phyloP scores from a whole-genome alignment of 2,888 invertebrate species.

The Chironomus tentans region DNA sequence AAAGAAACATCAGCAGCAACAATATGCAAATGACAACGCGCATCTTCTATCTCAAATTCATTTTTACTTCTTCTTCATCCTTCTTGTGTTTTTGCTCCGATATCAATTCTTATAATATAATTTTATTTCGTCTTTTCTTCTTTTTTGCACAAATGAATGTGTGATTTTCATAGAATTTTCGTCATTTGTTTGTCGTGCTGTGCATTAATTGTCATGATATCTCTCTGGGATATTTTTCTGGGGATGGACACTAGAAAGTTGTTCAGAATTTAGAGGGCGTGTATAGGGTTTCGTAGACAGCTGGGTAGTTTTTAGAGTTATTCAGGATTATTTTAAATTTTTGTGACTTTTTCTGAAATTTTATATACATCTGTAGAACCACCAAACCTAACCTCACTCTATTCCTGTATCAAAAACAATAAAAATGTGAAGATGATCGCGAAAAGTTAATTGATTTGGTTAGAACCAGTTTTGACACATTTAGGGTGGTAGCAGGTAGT shows the following conservation, averaged over 20 bases:
- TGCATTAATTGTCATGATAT: no score
- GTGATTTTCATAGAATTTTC: no score
- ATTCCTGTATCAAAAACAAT: neutral
- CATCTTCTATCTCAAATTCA: neutral
- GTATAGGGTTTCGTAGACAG: no score
- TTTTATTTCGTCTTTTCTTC: neutral
- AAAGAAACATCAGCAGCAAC: neutral
- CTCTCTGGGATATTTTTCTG: no score
- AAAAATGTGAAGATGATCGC: neutral
- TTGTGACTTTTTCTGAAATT: no score
- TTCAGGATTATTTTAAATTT: no score
- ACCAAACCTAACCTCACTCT: neutral
- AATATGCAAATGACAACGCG: slow-evolving; percentile 6
- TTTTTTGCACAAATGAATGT: neutral
- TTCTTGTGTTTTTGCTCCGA: neutral
- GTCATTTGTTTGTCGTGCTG: no score
- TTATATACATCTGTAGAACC: no score
- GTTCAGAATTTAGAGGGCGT: no score
- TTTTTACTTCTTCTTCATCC: neutral
- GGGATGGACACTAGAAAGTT: no score
- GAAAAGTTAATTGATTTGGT: slow-evolving; percentile 13
- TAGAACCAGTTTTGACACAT: slow-evolving; percentile 13
- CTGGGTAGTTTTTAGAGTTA: no score
- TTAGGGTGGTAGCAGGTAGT: neutral
- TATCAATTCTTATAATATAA: neutral